A percentile compares a stretch with the other conserved stretches of the same genome.
Evolutionary conservation across 2,797 vertebrate species (phyloP).

Genomic region (Selene dorsalis): DNA sequence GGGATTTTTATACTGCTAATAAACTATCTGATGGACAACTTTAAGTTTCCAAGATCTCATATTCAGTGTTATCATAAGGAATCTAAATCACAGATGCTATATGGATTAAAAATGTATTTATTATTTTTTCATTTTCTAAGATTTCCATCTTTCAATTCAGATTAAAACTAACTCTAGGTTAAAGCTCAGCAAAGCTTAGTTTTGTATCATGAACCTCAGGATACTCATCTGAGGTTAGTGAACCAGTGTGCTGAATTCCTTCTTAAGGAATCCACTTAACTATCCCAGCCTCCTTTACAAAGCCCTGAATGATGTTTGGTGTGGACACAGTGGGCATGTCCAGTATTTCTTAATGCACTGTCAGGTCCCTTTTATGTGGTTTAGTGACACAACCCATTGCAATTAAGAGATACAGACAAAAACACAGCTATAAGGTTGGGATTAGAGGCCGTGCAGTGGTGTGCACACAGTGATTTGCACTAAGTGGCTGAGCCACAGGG

Average conservation of each 20-base stretch:
- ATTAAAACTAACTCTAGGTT: too few species aligned
- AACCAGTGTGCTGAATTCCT: constrained; percentile 9
- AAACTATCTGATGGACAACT: too few species aligned
- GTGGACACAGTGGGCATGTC: constrained; percentile 14
- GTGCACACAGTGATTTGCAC: constrained; percentile 36
- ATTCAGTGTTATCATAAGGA: too few species aligned
- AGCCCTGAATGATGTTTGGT: neutral
- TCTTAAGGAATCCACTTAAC: constrained; percentile 4
- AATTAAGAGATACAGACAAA: constrained; percentile 32
- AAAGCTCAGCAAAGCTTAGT: too few species aligned
- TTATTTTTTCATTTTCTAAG: too few species aligned
- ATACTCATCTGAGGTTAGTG: neutral
- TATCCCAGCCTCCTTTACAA: neutral
- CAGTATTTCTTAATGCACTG: constrained; percentile 26
- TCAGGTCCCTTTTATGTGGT: neutral
- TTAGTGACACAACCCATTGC: constrained; percentile 29
- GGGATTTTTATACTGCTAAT: too few species aligned
- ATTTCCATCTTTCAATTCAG: too few species aligned
- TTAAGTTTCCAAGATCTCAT: too few species aligned
- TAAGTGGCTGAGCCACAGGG: constrained; percentile 31
- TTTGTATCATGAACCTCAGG: neutral
- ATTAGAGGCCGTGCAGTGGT: constrained; percentile 15
- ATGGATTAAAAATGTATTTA: too few species aligned
- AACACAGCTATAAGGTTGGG: constrained; percentile 13
- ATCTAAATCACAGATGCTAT: too few species aligned